Base-by-base conservation (phyloP, 2,797 vertebrate species). In the Onychomys leucogaster region DNA sequence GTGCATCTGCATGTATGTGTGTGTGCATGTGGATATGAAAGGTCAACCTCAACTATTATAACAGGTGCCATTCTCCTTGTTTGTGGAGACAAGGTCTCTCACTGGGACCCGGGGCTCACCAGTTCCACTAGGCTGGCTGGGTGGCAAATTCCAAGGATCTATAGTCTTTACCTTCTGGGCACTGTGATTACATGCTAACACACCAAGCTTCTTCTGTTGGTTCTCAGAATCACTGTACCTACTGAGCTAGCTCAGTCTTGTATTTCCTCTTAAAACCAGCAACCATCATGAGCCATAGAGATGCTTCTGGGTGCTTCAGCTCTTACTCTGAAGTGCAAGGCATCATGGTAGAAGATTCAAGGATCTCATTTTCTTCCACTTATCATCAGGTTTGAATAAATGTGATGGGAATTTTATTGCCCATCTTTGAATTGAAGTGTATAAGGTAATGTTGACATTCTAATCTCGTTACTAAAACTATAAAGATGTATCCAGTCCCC, bases 391-490 rank as follows among this genome's bases (percentile, higher is more conserved):
- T 43, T 34, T n/a, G 21, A 61, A n/a, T 69, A 41, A 41, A 59
- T 83, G 46, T 69, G 29, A 61, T 49, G 25, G 21, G 4, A 80
- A 59, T 86, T 65, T 37, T 67, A 49, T 41, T 89, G n/a, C 0
- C 12, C 34, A 23, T 37, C 61, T 69, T 91, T 90, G 6, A 89
- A 52, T 19, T 37, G 80, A 85, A n/a, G 61, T 34, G 14, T 34
- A 14, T 49, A 91, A 83, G 43, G 2, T 10, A 52, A 91, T 41
- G 10, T 5, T 78, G 37, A n/a, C 37, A 57, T 37, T 89, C 29
- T 89, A 78, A 46, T 55, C 59, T 81, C 61, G 80, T 90, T 57
- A 67, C 67, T 59, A 76, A 94, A 94, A 67, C 29, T 59, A n/a
- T 46, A 65, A 23, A 76, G 69, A 29, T 8, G 8, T 14, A 6